phyloP scores from a whole-genome alignment of 1,140 invertebrate genomes.

The Drosophila setifemur region DNA sequence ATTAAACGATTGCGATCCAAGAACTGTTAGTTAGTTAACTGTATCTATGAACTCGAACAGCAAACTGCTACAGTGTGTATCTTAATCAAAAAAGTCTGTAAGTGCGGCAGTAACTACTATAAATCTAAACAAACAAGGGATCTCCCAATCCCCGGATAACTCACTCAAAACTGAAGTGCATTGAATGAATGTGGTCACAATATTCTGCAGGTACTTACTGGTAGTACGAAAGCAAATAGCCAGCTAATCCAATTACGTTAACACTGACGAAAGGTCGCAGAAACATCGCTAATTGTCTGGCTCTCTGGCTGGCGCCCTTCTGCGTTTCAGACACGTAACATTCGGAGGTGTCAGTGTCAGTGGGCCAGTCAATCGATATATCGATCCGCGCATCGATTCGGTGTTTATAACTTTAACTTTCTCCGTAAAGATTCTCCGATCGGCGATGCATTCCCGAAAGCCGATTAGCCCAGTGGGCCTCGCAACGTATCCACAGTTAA shows the following conservation, averaged over 20 bases:
- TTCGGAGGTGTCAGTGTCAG: conserved; percentile 68
- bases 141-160: conserved; percentile 24
- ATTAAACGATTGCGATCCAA: conserved; percentile 64
- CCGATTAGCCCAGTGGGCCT: conserved; percentile 21
- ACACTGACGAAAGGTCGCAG: conserved; percentile 60
- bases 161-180: conserved; percentile 31
- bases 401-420: conserved; percentile 8
- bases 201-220: conserved; percentile 9
- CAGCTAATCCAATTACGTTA: conserved; percentile 70
- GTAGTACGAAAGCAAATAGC: background rate
- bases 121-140: conserved; percentile 46
- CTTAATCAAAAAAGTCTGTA: conserved; percentile 80
- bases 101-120: conserved; percentile 51
- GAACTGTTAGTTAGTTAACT: conserved; percentile 53
- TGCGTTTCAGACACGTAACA: conserved; percentile 46
- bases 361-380: conserved; percentile 54
- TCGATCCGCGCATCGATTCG: conserved; percentile 20
- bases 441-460: conserved; percentile 21
- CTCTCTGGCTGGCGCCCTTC: conserved; percentile 48
- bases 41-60: conserved; percentile 30
- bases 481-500: conserved; percentile 24
- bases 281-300: conserved; percentile 37
- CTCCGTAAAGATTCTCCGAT: background rate
- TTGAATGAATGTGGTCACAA: conserved; percentile 65
- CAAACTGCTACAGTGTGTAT: conserved; percentile 74